phyloP scores from a whole-genome alignment of 2,113 vertebrate species.

The Orthonyx spaldingii region DNA sequence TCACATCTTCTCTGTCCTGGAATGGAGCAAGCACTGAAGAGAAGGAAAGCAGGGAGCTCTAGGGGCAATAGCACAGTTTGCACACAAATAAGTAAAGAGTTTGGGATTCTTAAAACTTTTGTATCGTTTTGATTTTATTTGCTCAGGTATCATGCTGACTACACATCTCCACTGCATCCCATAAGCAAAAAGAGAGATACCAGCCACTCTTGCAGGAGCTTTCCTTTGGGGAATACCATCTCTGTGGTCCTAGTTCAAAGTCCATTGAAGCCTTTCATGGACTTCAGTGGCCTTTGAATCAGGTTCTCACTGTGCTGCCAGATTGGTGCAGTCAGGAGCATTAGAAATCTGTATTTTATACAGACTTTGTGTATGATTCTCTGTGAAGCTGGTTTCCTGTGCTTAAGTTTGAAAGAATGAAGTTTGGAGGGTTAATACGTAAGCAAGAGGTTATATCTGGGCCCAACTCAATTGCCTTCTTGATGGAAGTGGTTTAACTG shows the following conservation, averaged over 20 bases:
- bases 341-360: slow-evolving; percentile 27
- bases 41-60: slow-evolving; percentile 65
- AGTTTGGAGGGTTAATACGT: neutral
- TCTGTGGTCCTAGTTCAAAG: slow-evolving; percentile 33
- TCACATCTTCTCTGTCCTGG: slow-evolving; percentile 57
- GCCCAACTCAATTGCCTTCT: slow-evolving; percentile 77
- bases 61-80: slow-evolving; percentile 74
- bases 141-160: slow-evolving; percentile 76
- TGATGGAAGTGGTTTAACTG: slow-evolving; percentile 54
- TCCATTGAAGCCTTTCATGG: neutral
- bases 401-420: neutral
- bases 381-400: neutral
- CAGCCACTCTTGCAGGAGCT: slow-evolving; percentile 63
- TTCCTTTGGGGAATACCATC: slow-evolving; percentile 33
- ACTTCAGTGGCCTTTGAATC: slow-evolving; percentile 19
- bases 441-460: slow-evolving; percentile 59
- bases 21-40: slow-evolving; percentile 68
- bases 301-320: slow-evolving; percentile 16
- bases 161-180: slow-evolving; percentile 55
- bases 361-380: neutral
- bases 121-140: slow-evolving; percentile 70
- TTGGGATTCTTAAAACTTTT: slow-evolving; percentile 56
- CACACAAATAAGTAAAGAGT: slow-evolving; percentile 70
- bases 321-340: slow-evolving; percentile 41
- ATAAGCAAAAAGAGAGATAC: slow-evolving; percentile 60